A percentile compares a stretch with the other conserved stretches of the same genome.
phyloP scores from a whole-genome alignment of 2,888 invertebrate genomes.

The Fragum whitleyi region DNA sequence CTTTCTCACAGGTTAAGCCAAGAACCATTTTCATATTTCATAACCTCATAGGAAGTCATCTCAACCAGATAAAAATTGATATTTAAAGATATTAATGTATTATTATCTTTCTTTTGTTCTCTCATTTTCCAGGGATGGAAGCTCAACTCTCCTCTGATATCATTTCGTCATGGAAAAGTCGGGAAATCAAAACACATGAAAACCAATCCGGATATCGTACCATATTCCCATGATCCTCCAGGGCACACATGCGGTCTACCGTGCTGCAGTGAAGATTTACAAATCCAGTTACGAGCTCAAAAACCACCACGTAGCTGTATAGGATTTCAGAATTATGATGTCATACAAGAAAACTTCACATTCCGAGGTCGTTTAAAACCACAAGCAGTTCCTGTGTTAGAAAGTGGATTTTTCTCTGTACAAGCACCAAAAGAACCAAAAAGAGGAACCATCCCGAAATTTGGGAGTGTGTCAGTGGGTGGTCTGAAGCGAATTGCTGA shows the following conservation, averaged over 20 bases:
- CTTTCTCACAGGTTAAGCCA: too few relatives aligned
- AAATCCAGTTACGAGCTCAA: conserved; percentile 58
- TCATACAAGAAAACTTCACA: conserved; percentile 73
- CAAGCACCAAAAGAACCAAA: conserved; percentile 53
- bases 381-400: conserved; percentile 59
- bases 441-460: conserved; percentile 47
- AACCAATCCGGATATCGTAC: conserved; percentile 66
- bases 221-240: conserved; percentile 79
- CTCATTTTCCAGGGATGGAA: conserved; percentile 39
- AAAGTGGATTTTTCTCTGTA: conserved; percentile 71
- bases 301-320: conserved; percentile 68
- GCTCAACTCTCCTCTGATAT: conserved; percentile 27
- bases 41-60: too few relatives aligned
- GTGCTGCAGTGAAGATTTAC: conserved; percentile 76
- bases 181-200: conserved; percentile 32
- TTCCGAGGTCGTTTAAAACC: conserved; percentile 63
- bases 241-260: conserved; percentile 82
- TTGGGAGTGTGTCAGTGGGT: conserved; percentile 44
- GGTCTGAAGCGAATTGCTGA: conserved; percentile 39
- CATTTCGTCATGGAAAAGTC: background rate
- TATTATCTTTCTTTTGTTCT: too few relatives aligned
- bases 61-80: too few relatives aligned
- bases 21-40: too few relatives aligned
- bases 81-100: too few relatives aligned
- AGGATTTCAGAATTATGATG: conserved; percentile 55